phyloP scores from a whole-genome alignment of 2,113 vertebrate species.

The Limnothrissa miodon region DNA sequence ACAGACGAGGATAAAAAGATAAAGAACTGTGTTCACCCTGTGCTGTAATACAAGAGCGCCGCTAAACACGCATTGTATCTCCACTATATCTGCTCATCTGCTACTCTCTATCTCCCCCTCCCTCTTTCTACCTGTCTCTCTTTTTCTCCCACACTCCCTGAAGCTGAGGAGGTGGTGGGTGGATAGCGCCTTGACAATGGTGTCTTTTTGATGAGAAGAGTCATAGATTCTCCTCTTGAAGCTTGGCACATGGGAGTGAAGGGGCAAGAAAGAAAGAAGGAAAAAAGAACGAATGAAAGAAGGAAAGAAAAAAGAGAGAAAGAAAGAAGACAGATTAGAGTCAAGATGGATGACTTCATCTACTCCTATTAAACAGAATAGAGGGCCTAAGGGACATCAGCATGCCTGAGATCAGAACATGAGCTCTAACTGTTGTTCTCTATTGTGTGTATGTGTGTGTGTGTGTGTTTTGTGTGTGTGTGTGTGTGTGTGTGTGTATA shows the following conservation, averaged over 20 bases:
- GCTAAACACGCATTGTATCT: not conserved
- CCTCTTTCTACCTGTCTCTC: not conserved
- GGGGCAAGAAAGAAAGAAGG: not conserved
- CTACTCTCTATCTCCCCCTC: not conserved
- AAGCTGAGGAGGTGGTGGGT: not conserved
- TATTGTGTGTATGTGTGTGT: not conserved
- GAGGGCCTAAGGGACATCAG: no score
- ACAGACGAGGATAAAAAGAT: not conserved
- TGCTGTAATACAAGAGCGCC: not conserved
- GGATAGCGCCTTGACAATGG: not conserved
- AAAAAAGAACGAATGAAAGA: not conserved
- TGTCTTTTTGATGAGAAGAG: not conserved
- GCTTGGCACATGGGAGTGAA: not conserved
- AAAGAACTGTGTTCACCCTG: not conserved
- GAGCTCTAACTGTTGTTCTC: not conserved
- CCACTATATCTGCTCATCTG: not conserved
- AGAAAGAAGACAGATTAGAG: not conserved
- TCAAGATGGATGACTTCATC: not conserved
- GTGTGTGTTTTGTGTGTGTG: not conserved
- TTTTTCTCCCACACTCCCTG: not conserved
- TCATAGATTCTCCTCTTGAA: not conserved
- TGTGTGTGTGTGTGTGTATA: not conserved
- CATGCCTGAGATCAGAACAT: not conserved
- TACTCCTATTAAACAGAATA: not conserved
- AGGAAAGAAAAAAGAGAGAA: not conserved